A percentile compares a stretch with the other conserved stretches of the same genome.
phyloP scores from a whole-genome alignment of 2,888 invertebrate genomes.

The Nomada hirtipes region DNA sequence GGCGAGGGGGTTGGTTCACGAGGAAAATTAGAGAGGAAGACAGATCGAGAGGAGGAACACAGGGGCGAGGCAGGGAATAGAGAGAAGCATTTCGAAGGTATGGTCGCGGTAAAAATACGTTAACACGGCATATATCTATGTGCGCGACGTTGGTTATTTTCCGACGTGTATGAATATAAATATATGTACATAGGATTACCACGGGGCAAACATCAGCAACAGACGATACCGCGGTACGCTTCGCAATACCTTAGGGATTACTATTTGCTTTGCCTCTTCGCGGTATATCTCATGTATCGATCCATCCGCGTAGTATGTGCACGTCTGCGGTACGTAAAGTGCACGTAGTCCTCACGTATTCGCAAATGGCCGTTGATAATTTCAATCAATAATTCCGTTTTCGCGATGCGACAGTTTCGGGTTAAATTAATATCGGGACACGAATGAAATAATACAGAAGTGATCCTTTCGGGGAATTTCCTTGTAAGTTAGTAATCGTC shows the following conservation, averaged over 20 bases:
- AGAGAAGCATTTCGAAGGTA: conserved; percentile 8
- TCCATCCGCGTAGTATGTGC: conserved; percentile 12
- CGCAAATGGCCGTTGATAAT: conserved; percentile 38
- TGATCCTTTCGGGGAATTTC: not conserved
- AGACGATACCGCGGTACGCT: conserved; percentile 59
- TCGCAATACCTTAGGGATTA: conserved; percentile 67
- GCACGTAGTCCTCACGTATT: not conserved
- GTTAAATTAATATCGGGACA: conserved; percentile 6
- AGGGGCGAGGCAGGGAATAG: conserved; percentile 5
- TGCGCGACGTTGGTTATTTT: conserved; percentile 44
- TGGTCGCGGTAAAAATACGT: conserved; percentile 17
- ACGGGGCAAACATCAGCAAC: conserved; percentile 67
- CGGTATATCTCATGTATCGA: conserved; percentile 36
- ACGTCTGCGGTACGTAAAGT: conserved; percentile 4
- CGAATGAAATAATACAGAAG: conserved; percentile 33
- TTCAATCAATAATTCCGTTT: conserved; percentile 33
- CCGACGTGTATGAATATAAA: conserved; percentile 43
- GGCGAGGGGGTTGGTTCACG: not conserved
- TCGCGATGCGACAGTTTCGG: not conserved
- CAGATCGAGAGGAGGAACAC: not conserved
- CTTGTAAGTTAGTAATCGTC: not conserved
- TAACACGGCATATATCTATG: conserved; percentile 5
- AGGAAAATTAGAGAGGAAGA: conserved; percentile 12
- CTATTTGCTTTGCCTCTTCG: conserved; percentile 65
- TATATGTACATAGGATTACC: conserved; percentile 64